Evolutionary conservation across 2,888 invertebrate species (phyloP).

Genomic region (Ganaspis brasiliensis): DNA sequence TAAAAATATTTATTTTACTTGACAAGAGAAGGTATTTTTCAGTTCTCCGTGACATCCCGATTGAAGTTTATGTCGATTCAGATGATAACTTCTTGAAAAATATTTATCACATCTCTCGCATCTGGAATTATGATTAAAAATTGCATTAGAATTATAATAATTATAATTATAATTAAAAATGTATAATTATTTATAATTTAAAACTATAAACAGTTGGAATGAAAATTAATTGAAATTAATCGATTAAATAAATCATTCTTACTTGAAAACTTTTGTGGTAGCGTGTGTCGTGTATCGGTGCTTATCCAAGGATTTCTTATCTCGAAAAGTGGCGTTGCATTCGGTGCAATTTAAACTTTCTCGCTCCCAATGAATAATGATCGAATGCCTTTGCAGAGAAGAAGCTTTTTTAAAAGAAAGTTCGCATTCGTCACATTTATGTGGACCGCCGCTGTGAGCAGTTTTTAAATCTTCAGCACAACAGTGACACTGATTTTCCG

Average conservation of each 20-base stretch:
- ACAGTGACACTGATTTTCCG: conserved; percentile 82
- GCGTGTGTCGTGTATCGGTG: conserved; percentile 84
- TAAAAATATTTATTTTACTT: conserved; percentile 78
- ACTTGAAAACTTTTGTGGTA: conserved; percentile 78
- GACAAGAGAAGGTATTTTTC: conserved; percentile 82
- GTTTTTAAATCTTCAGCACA: conserved; percentile 83
- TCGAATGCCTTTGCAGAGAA: conserved; percentile 85
- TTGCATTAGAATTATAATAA: not conserved
- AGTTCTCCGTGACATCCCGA: conserved; percentile 82
- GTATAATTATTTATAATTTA: not conserved
- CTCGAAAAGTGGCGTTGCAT: conserved; percentile 86
- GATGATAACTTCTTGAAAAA: conserved; percentile 82
- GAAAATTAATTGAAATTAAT: too few relatives aligned
- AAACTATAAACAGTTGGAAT: too few relatives aligned
- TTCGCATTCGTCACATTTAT: conserved; percentile 84
- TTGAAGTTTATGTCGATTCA: conserved; percentile 82
- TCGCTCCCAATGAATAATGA: conserved; percentile 86
- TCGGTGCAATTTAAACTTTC: conserved; percentile 85
- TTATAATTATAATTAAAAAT: conserved; percentile 21
- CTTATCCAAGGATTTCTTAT: conserved; percentile 83
- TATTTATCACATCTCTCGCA: conserved; percentile 81
- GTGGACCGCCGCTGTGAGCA: conserved; percentile 83
- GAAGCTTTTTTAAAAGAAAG: conserved; percentile 88
- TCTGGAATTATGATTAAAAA: conserved; percentile 57
- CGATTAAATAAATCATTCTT: too few relatives aligned